Base-by-base conservation (phyloP, 2,888 invertebrate genomes). In the Lochmaea crataegi region DNA sequence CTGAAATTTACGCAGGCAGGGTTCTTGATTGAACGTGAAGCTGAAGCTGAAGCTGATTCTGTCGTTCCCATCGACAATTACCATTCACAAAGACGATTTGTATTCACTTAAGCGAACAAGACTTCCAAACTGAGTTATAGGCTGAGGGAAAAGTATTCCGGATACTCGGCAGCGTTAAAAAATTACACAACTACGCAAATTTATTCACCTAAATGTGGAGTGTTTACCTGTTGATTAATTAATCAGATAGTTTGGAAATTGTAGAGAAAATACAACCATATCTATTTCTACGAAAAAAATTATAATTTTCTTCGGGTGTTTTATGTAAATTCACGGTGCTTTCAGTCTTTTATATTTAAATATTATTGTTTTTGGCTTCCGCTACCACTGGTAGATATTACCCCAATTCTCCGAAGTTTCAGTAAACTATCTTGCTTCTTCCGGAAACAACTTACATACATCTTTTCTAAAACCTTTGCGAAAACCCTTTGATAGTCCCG, bases 1-100 rank as follows among this genome's bases (percentile, higher is more conserved):
- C 65, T 56, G 51, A 63, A 74, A 68, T 71, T 74, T 61, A 70
- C 74, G 63, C 68, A 72, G 71, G 66, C 74, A 77, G 76, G 78
- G 74, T 73, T 71, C 76, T 71, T 78, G 80, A 82, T 82, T 82
- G 81, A 77, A 81, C 80, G 79, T 78, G 57, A 70, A 64, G 69
- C 56, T 56, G 77, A 80, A 45, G 12, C 45, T 45, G 10, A 4
- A 74, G 76, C 79, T 80, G 79, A 80, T 79, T 81, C 81, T 77
- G 79, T 83, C 81, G 80, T 78, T 81, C 73, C 77, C 77, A 81
- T 81, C 78, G 83, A 81, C 82, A 84, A 84, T 84, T 82, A 83
- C 82, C 82, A 82, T 83, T 82, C 81, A 82, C 81, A 82, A 82
- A 82, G 81, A 81, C 83, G 81, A 83, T 83, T 83, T 83, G 83